A percentile compares a stretch with the other conserved stretches of the same genome.
Conservation (phyloP, 2,888 invertebrate genomes). For the Diplolepis rosae region DNA sequence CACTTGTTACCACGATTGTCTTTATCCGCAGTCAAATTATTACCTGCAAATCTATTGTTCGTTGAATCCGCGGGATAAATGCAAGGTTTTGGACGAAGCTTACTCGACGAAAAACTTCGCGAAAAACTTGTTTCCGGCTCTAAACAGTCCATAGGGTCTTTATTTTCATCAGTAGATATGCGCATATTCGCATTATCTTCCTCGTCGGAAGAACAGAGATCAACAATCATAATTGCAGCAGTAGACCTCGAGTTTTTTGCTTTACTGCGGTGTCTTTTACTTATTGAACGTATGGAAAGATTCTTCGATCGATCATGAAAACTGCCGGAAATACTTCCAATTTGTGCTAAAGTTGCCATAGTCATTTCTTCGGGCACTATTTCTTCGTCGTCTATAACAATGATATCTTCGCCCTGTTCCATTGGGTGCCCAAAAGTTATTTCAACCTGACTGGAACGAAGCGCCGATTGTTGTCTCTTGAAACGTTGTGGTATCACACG, state of each 20-base stretch:
- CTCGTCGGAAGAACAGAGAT: constrained; percentile 82
- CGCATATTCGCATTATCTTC: constrained; percentile 71
- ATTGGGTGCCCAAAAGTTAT: not conserved
- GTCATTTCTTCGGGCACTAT: constrained; percentile 26
- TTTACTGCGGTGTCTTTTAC: constrained; percentile 23
- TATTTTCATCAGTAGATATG: constrained; percentile 59
- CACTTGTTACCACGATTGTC: constrained; percentile 30
- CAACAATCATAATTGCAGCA: constrained; percentile 72
- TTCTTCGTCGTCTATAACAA: constrained; percentile 53
- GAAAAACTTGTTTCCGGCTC: constrained; percentile 24
- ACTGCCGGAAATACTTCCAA: constrained; percentile 12
- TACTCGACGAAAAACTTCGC: constrained; percentile 32
- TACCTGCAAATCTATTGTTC: constrained; percentile 41
- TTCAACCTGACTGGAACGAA: not conserved
- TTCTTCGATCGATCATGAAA: not conserved
- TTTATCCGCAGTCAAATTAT: constrained; percentile 32
- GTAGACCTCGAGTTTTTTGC: constrained; percentile 32
- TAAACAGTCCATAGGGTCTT: constrained; percentile 46
- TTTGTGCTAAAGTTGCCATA: constrained; percentile 6
- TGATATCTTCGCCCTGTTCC: constrained; percentile 44
- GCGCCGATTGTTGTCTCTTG: constrained; percentile 33
- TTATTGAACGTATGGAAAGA: not conserved
- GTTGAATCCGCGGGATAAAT: constrained; percentile 55
- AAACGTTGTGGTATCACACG: constrained; percentile 49
- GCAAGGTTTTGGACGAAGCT: constrained; percentile 52